These are phyloP conservation scores for Prenolepis imparis DNA, from an alignment of 2,888 invertebrate species.

Conservation along the genomic window DNA sequence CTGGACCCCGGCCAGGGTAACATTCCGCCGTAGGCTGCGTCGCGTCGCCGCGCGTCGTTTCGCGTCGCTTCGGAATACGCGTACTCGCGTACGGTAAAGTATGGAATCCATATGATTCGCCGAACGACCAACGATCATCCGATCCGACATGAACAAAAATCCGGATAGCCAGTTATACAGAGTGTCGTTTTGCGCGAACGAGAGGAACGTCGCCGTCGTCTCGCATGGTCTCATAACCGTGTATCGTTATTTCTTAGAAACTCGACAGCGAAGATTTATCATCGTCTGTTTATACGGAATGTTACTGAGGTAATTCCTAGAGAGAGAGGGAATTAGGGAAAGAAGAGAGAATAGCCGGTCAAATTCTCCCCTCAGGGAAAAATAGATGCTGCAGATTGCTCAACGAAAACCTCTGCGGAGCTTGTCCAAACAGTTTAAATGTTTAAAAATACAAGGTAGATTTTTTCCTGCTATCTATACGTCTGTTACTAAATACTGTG, in stretches of 20 bases:
- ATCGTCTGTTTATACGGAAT: conserved; percentile 6
- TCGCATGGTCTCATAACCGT: conserved; percentile 2
- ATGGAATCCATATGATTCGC: conserved; percentile 48
- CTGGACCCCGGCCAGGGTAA: conserved; percentile 74
- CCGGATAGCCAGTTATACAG: not conserved
- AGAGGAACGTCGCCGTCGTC: not conserved
- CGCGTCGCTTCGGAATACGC: conserved; percentile 13
- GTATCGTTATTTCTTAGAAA: conserved; percentile 21
- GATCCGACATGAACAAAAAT: conserved; percentile 11
- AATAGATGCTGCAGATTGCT: not conserved
- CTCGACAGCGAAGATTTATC: not conserved
- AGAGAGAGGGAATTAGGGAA: not conserved
- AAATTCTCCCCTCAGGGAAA: not conserved
- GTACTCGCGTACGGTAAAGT: conserved; percentile 16
- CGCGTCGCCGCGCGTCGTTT: conserved; percentile 60
- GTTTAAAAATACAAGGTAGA: not conserved
- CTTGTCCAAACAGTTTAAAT: conserved; percentile 10
- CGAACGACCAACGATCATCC: conserved; percentile 18
- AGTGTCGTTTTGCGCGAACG: conserved; percentile 11
- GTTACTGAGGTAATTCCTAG: not conserved
- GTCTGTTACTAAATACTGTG: conserved; percentile 13
- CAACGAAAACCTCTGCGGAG: not conserved
- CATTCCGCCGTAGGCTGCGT: conserved; percentile 76
- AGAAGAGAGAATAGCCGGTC: not conserved
- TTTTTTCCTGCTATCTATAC: conserved; percentile 1